phyloP scores from a whole-genome alignment of 2,888 invertebrate genomes.

The Hydriomena furcata region DNA sequence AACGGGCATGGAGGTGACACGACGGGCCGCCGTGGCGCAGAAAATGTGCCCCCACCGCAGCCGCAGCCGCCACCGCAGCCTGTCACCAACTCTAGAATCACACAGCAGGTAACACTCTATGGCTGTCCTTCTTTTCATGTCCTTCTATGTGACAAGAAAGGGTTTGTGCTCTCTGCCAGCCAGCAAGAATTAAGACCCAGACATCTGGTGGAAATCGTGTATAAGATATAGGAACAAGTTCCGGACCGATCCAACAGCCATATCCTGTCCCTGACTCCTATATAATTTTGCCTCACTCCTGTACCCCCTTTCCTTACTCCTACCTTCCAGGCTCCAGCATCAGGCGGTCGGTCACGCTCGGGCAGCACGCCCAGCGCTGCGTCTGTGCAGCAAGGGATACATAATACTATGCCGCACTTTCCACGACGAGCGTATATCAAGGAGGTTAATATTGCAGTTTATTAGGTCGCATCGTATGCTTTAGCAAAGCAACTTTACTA shows the following conservation, averaged over 20 bases:
- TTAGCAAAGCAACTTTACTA: no score
- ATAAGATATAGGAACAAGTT: no score
- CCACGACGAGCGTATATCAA: constrained; percentile 54
- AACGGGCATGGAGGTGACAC: constrained; percentile 85
- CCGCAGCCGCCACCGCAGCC: constrained; percentile 66
- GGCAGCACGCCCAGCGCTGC: constrained; percentile 68
- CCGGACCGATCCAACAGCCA: no score
- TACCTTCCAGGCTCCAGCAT: constrained; percentile 52
- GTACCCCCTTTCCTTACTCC: constrained; percentile 10
- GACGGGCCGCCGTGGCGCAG: constrained; percentile 83
- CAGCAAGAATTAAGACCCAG: no score
- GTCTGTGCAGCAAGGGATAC: constrained; percentile 54
- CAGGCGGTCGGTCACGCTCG: constrained; percentile 64
- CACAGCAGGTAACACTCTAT: constrained; percentile 68
- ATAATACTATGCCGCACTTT: constrained; percentile 40
- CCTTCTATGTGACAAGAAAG: not conserved
- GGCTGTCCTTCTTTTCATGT: not conserved
- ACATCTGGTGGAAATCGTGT: no score
- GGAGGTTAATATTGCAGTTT: no score
- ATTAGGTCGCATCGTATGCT: not conserved
- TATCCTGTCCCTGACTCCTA: no score
- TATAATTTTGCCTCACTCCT: no score
- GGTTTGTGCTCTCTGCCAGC: not conserved
- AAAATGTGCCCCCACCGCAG: constrained; percentile 85
- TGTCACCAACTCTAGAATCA: constrained; percentile 61